phyloP scores from a whole-genome alignment of 2,888 invertebrate genomes.

The Harpalus rubripes region DNA sequence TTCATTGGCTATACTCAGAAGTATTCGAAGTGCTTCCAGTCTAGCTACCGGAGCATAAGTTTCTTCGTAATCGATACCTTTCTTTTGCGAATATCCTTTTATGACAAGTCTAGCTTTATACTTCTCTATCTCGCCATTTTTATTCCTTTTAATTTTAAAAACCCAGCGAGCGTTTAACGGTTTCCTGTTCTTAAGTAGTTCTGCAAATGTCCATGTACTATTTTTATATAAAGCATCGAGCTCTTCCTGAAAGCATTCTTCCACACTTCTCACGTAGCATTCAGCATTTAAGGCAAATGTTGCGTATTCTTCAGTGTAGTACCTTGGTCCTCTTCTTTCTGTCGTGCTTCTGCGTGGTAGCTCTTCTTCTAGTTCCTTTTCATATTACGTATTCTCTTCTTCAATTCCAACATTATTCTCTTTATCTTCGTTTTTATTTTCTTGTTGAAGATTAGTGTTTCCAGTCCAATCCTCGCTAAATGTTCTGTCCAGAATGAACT shows the following conservation, averaged over 20 bases:
- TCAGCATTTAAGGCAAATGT: too few relatives aligned
- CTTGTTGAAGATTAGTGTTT: background rate
- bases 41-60: conserved; percentile 65
- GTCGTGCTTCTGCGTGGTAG: too few relatives aligned
- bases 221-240: too few relatives aligned
- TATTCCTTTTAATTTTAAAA: conserved; percentile 68
- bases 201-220: conserved; percentile 22
- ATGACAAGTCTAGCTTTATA: conserved; percentile 23
- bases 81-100: conserved; percentile 31
- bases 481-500: background rate
- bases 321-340: background rate
- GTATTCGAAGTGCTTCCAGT: background rate
- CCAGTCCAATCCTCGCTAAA: background rate
- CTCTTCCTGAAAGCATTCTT: too few relatives aligned
- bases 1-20: background rate
- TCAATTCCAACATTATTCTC: too few relatives aligned
- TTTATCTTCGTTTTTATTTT: too few relatives aligned
- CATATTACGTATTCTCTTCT: too few relatives aligned
- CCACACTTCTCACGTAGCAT: background rate
- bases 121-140: conserved; percentile 57
- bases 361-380: too few relatives aligned
- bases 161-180: conserved; percentile 67
- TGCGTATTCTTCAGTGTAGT: background rate
- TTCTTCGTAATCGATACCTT: conserved; percentile 70
- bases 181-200: conserved; percentile 55